Percentiles rank a stretch among this genome's conserved stretches.
These are phyloP conservation scores for Ariolimax columbianus DNA, from an alignment of 2,888 invertebrate species.

Conservation along the genomic window DNA sequence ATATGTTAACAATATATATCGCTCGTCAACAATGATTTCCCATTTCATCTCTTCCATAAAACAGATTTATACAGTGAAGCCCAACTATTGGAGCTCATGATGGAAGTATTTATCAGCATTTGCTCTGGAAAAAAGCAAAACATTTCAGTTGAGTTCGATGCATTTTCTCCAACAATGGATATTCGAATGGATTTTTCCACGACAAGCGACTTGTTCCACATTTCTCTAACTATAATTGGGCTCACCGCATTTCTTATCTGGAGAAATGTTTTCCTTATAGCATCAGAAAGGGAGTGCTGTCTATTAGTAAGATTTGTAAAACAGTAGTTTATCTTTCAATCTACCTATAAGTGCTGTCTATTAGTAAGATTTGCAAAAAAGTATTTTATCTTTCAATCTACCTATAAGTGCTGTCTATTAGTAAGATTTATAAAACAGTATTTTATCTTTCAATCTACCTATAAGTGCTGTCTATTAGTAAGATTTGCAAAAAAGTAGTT, in stretches of 20 bases:
- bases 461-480: too few relatives aligned
- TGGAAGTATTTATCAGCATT: conserved; percentile 3
- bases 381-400: too few relatives aligned
- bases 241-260: background rate
- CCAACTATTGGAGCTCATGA: background rate
- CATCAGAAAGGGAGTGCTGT: background rate
- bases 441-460: too few relatives aligned
- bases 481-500: too few relatives aligned
- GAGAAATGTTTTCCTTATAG: background rate
- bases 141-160: background rate
- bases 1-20: too few relatives aligned
- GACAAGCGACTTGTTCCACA: background rate
- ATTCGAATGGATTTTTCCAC: background rate
- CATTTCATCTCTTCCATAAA: too few relatives aligned
- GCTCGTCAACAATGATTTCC: too few relatives aligned
- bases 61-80: background rate
- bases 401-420: too few relatives aligned
- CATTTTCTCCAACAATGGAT: background rate
- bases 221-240: background rate
- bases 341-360: too few relatives aligned
- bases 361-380: too few relatives aligned
- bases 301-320: conserved; percentile 1
- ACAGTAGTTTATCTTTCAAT: too few relatives aligned
- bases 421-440: too few relatives aligned
- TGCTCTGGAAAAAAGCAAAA: background rate